A percentile compares a stretch with the other conserved stretches of the same genome.
phyloP scores from a whole-genome alignment of 2,113 vertebrate genomes.

The Hippopotamus amphibius region DNA sequence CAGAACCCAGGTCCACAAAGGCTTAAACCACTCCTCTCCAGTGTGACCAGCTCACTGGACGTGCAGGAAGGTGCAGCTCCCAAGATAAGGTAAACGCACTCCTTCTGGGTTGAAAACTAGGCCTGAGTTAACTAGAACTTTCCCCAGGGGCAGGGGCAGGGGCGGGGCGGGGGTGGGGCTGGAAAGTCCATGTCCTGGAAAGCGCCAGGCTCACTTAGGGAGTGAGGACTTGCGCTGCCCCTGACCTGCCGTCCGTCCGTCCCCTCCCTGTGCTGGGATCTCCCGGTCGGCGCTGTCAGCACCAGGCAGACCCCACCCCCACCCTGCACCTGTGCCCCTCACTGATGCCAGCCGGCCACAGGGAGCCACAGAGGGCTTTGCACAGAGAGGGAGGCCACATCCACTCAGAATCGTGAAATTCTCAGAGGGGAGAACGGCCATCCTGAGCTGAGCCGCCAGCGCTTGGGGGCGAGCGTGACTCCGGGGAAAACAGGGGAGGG shows the following conservation, averaged over 20 bases:
- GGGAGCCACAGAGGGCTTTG: neutral
- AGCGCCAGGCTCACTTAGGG: neutral
- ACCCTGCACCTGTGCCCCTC: rapidly evolving
- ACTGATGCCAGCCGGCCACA: neutral
- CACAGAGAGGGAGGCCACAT: neutral
- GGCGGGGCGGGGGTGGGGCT: too few relatives aligned
- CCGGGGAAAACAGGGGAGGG: too few relatives aligned
- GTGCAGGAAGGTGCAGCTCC: neutral
- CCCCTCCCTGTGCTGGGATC: neutral
- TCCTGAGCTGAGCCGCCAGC: neutral
- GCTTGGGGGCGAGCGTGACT: neutral
- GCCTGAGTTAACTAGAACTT: neutral
- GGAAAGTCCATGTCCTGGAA: rapidly evolving
- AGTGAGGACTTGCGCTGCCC: neutral
- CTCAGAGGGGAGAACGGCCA: neutral
- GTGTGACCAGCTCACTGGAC: neutral
- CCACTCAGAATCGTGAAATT: neutral
- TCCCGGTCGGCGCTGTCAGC: neutral
- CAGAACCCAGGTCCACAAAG: neutral
- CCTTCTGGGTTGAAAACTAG: neutral
- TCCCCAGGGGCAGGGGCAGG: neutral
- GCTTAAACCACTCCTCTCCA: rapidly evolving
- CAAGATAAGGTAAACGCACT: rapidly evolving
- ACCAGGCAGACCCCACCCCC: neutral
- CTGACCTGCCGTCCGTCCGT: neutral